Evolutionary conservation across 2,113 vertebrate genomes (phyloP), one percentile per base, ranked within the genome.

Genomic region (Dasypus novemcinctus): DNA sequence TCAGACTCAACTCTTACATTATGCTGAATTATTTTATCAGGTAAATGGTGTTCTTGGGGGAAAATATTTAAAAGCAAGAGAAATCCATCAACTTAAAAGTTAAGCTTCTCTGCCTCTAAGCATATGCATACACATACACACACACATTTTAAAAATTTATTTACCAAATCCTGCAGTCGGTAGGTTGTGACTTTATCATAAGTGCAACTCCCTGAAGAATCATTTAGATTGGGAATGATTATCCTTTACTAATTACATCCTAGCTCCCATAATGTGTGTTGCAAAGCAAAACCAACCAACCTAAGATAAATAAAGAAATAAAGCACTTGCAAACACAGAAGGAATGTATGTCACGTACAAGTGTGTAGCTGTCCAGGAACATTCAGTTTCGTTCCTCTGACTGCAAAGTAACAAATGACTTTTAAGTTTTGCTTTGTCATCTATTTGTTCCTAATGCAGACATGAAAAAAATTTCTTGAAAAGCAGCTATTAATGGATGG

Each of bases 401-500:
- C 81, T 46, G 82, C 38, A 80, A 89, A 52, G 27, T 63, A 78
- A 90, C 94, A 92, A 87, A 91, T 10, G 41, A 64, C 74, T 80
- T 94, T 92, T 86, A 13, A 36, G 94, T 97, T 97, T 95, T 97
- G 94, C 95, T 97, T 97, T 95, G 94, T 98, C 96, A 96, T 97
- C 96, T 96, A 11, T 93, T 98, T 98, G 96, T 96, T 83, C 92
- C 97, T 87, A 96, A 95, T 82, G 93, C 72, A 97, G 96, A 96
- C 85, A 61, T 80, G 94, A 46, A 83, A 81, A 81, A 92, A 63
- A 86, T 80, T 96, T 91, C 97, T 96, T 97, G 96, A 95, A 97
- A 98, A 98, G 80, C 83, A 96, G 38, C 95, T 76, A 71, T 96
- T 98, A 98, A 97, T 96, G 93, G 91, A 93, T 89, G 96, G 95